These are phyloP conservation scores for Zygogramma bicolorata DNA, from an alignment of 2,888 invertebrate genomes.

Conservation along the genomic window DNA sequence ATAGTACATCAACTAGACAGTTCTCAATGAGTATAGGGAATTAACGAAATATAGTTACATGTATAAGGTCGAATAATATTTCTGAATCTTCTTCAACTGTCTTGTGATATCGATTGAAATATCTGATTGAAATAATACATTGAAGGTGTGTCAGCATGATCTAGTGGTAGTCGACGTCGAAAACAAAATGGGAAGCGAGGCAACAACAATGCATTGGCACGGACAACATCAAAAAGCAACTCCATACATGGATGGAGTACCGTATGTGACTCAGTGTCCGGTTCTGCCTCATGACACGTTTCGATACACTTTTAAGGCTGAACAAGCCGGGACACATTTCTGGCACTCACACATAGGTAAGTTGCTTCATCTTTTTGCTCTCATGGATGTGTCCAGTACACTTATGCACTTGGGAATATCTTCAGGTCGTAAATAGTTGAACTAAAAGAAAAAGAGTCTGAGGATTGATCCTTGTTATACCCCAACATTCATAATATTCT, in stretches of 20 bases:
- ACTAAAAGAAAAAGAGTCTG: too few relatives aligned
- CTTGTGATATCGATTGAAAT: neutral
- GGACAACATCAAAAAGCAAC: slow-evolving; percentile 84
- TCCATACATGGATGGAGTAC: slow-evolving; percentile 92
- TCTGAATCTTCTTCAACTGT: too few relatives aligned
- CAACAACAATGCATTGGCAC: slow-evolving; percentile 93
- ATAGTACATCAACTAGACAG: too few relatives aligned
- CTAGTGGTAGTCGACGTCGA: slow-evolving; percentile 84
- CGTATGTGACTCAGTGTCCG: slow-evolving; percentile 87
- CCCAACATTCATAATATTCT: too few relatives aligned
- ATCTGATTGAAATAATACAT: neutral
- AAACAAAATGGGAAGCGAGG: slow-evolving; percentile 83
- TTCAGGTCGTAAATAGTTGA: too few relatives aligned
- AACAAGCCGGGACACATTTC: slow-evolving; percentile 86
- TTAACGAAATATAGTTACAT: too few relatives aligned
- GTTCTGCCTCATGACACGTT: slow-evolving; percentile 81
- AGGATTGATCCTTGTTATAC: too few relatives aligned
- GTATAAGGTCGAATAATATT: too few relatives aligned
- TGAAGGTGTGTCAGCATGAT: slow-evolving; percentile 88
- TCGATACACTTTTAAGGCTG: slow-evolving; percentile 80
- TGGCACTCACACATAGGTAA: slow-evolving; percentile 82
- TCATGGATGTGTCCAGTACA: too few relatives aligned
- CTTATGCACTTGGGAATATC: too few relatives aligned
- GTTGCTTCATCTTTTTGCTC: neutral
- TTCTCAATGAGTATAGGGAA: too few relatives aligned